Conservation (phyloP, 2,797 vertebrate genomes). For the Tragopan temminckii region DNA sequence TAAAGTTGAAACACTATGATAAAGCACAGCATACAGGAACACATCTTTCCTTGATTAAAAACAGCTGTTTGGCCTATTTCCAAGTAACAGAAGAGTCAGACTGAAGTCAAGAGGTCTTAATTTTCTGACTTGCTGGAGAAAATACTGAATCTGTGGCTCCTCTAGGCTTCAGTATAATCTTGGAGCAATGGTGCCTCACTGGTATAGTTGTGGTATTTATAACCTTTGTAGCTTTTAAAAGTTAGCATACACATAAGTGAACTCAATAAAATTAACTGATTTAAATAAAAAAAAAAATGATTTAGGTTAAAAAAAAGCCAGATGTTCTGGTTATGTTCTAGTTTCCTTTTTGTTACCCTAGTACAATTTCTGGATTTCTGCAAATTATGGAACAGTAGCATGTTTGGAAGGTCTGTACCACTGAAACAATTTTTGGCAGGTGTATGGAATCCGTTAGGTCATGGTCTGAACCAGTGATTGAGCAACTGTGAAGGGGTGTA, state of each 20-base stretch:
- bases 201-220: neutral
- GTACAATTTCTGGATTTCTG: neutral
- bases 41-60: neutral
- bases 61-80: neutral
- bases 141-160: neutral
- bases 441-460: too few relatives aligned
- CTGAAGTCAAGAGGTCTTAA: neutral
- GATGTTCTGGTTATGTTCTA: neutral
- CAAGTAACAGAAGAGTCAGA: neutral
- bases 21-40: neutral
- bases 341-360: fast-evolving
- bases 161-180: neutral
- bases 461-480: too few relatives aligned
- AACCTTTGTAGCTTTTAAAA: neutral
- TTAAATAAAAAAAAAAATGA: neutral
- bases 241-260: neutral
- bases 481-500: too few relatives aligned
- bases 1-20: neutral
- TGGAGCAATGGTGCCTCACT: neutral
- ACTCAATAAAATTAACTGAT: neutral
- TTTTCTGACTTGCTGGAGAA: constrained; percentile 7
- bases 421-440: neutral
- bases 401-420: neutral
- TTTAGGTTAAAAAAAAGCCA: neutral
- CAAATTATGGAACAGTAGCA: neutral